Conservation (phyloP, 2,888 invertebrate genomes). For the Machimus atricapillus region DNA sequence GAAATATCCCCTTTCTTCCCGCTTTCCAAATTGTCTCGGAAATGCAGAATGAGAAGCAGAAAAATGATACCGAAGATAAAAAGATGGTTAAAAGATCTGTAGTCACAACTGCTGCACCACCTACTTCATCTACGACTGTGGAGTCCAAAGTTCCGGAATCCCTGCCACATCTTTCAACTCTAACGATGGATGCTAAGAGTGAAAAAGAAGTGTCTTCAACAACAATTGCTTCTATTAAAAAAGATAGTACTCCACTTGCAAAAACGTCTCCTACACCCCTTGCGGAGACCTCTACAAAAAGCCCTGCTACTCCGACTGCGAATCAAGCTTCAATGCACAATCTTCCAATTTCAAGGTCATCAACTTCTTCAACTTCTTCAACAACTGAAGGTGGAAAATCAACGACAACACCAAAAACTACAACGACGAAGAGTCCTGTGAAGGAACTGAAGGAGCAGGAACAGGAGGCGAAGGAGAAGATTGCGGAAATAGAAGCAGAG, state of each 20-base stretch:
- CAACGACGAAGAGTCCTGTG: constrained; percentile 51
- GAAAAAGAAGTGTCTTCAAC: background rate
- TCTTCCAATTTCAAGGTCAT: background rate
- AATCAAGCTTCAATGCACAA: background rate
- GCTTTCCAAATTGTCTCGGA: constrained; percentile 19
- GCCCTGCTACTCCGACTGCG: background rate
- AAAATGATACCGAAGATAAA: background rate
- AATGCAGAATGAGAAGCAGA: background rate
- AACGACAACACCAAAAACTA: background rate
- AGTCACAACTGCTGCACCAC: background rate
- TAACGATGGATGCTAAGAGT: background rate
- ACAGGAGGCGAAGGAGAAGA: constrained; percentile 58
- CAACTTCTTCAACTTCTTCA: background rate
- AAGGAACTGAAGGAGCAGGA: constrained; percentile 55
- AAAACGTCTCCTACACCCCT: background rate
- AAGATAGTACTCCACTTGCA: background rate
- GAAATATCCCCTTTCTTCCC: constrained; percentile 41
- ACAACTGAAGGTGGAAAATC: background rate
- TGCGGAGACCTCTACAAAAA: background rate
- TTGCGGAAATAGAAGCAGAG: constrained; percentile 60
- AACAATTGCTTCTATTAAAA: background rate
- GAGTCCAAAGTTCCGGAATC: background rate
- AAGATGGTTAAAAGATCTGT: background rate
- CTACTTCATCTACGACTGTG: background rate
- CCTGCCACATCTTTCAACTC: background rate